These are phyloP conservation scores for Mayetiola destructor DNA, from an alignment of 2,888 invertebrate species.

Conservation along the genomic window DNA sequence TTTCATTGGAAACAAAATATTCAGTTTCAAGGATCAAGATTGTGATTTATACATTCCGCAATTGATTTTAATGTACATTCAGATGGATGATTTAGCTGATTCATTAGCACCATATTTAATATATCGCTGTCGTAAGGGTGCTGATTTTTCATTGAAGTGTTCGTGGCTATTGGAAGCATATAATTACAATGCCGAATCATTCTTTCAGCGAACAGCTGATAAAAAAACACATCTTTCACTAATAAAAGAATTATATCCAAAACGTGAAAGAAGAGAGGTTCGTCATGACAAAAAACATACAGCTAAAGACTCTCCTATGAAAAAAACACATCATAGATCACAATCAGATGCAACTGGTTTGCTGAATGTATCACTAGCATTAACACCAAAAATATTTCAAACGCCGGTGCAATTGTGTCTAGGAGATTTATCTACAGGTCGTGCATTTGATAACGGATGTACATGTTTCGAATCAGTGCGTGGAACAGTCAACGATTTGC, in stretches of 20 bases:
- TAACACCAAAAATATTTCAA: slow-evolving; percentile 27
- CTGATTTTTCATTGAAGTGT: slow-evolving; percentile 90
- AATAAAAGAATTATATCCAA: slow-evolving; percentile 34
- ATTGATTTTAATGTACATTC: slow-evolving; percentile 94
- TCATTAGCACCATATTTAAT: slow-evolving; percentile 72
- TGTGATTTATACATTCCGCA: slow-evolving; percentile 98
- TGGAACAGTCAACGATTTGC: slow-evolving; percentile 60
- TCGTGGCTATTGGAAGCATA: slow-evolving; percentile 95
- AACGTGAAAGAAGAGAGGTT: slow-evolving; percentile 28
- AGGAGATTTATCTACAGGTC: slow-evolving; percentile 84
- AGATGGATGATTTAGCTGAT: slow-evolving; percentile 94
- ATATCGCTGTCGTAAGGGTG: slow-evolving; percentile 78
- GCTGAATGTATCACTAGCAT: slow-evolving; percentile 24
- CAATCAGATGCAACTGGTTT: slow-evolving; percentile 63
- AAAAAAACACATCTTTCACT: slow-evolving; percentile 31
- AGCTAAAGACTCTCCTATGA: slow-evolving; percentile 33
- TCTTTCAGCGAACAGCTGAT: slow-evolving; percentile 19
- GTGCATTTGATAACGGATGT: slow-evolving; percentile 95
- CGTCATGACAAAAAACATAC: slow-evolving; percentile 17
- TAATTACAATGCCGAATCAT: slow-evolving; percentile 32
- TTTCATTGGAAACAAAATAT: slow-evolving; percentile 95
- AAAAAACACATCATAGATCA: slow-evolving; percentile 69
- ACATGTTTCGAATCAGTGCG: slow-evolving; percentile 75
- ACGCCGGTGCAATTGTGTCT: slow-evolving; percentile 51
- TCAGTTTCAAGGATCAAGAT: slow-evolving; percentile 80